phyloP scores from a whole-genome alignment of 2,113 vertebrate species.

The Daubentonia madagascariensis region DNA sequence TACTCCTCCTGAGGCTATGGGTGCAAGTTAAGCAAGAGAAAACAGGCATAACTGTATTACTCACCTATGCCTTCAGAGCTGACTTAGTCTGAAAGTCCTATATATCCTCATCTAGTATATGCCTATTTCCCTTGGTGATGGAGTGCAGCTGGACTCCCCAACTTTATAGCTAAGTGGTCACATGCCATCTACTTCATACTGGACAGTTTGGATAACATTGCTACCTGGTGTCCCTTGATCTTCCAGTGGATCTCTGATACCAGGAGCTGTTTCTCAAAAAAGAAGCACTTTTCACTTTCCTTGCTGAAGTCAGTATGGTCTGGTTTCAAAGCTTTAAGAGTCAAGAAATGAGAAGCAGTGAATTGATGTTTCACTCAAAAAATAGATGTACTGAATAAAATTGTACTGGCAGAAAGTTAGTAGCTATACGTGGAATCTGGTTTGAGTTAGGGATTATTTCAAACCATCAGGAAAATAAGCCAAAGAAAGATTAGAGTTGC shows the following conservation, averaged over 20 bases:
- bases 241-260: neutral
- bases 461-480: slow-evolving; percentile 1
- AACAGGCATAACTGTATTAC: neutral
- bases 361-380: neutral
- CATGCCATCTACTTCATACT: neutral
- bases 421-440: neutral
- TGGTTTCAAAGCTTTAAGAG: neutral
- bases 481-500: neutral
- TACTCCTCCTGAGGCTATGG: neutral
- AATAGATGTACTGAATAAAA: neutral
- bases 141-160: neutral
- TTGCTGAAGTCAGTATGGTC: neutral
- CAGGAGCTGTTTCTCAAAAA: neutral
- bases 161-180: neutral
- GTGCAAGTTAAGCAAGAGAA: neutral
- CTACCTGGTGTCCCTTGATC: neutral
- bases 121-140: neutral
- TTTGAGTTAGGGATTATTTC: slow-evolving; percentile 28
- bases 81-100: neutral
- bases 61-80: neutral
- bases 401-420: neutral
- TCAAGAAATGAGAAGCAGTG: neutral
- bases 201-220: neutral
- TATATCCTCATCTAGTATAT: neutral
- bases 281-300: neutral